Percentiles rank a stretch among this genome's conserved stretches.
Conservation (phyloP, 2,888 invertebrate species). For the Troides helena region DNA sequence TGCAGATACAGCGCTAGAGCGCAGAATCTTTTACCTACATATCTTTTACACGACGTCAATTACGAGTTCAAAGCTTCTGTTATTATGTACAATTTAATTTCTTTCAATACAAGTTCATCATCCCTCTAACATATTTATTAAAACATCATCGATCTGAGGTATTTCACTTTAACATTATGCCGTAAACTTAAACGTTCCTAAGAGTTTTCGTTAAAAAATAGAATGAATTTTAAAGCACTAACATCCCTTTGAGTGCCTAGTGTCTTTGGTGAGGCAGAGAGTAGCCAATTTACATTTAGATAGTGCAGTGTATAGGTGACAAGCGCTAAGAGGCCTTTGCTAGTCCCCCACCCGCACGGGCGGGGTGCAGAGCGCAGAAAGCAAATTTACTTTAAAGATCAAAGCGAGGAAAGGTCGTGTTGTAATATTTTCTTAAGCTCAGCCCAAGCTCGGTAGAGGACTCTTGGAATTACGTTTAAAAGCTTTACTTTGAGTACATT, state of each 20-base stretch:
- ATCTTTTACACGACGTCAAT: conserved; percentile 7
- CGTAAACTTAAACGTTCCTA: not conserved
- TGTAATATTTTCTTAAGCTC: conserved; percentile 22
- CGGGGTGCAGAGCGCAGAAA: conserved; percentile 7
- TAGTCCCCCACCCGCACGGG: not conserved
- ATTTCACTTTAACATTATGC: not conserved
- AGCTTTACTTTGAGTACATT: not conserved
- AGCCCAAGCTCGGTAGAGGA: conserved; percentile 1
- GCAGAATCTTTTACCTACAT: conserved; percentile 24
- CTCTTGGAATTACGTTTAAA: not conserved
- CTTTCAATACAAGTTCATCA: not conserved
- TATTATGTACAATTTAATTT: not conserved
- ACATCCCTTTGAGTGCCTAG: conserved; percentile 8
- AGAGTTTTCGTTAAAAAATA: not conserved
- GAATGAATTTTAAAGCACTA: conserved; percentile 3
- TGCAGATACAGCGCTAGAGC: conserved; percentile 26
- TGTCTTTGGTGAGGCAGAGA: conserved; percentile 19
- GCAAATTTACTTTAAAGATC: conserved; percentile 24
- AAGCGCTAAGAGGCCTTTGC: conserved; percentile 5
- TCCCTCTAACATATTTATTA: not conserved
- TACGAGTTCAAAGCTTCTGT: conserved; percentile 1
- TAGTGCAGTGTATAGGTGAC: conserved; percentile 5
- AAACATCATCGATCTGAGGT: no score
- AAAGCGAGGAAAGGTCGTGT: conserved; percentile 20
- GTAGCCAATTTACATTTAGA: conserved; percentile 12